Evolutionary conservation across 2,113 vertebrate species (phyloP).

Genomic region (Oncorhynchus tshawytscha): DNA sequence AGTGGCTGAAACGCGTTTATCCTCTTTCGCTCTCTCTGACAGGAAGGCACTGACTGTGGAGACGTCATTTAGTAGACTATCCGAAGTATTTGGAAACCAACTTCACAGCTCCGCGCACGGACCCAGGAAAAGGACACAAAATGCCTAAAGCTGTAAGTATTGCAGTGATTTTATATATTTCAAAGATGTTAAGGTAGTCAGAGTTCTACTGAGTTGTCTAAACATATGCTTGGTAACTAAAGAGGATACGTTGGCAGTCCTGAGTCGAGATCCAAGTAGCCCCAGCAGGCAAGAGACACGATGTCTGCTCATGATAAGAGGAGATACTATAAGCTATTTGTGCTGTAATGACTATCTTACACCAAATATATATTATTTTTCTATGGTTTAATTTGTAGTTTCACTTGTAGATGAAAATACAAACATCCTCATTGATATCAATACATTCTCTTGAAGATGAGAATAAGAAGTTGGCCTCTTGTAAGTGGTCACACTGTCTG

Average conservation of each 20-base stretch:
- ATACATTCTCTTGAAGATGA: no score
- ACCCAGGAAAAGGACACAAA: conserved; percentile 56
- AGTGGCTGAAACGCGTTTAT: conserved; percentile 68
- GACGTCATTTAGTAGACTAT: conserved; percentile 8
- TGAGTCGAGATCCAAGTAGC: not conserved
- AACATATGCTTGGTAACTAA: not conserved
- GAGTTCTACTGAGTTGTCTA: not conserved
- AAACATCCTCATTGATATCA: no score
- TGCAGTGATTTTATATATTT: conserved; percentile 6
- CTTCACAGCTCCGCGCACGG: conserved; percentile 21
- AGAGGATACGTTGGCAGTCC: not conserved
- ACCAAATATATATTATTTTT: no score
- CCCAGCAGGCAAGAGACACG: not conserved
- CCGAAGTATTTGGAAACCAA: conserved; percentile 24
- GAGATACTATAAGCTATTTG: not conserved
- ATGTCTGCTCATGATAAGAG: not conserved
- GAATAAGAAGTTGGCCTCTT: no score
- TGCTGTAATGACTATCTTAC: not conserved
- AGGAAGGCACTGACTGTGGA: conserved; percentile 35
- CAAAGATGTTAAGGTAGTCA: not conserved
- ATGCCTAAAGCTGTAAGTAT: conserved; percentile 87
- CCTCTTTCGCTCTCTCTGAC: conserved; percentile 53
- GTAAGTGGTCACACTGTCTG: no score
- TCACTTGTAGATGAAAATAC: no score
- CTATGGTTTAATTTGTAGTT: no score